Percentiles rank a stretch among this genome's conserved stretches.
Conservation (phyloP, 2,888 invertebrate genomes). For the Endotricha flammealis region DNA sequence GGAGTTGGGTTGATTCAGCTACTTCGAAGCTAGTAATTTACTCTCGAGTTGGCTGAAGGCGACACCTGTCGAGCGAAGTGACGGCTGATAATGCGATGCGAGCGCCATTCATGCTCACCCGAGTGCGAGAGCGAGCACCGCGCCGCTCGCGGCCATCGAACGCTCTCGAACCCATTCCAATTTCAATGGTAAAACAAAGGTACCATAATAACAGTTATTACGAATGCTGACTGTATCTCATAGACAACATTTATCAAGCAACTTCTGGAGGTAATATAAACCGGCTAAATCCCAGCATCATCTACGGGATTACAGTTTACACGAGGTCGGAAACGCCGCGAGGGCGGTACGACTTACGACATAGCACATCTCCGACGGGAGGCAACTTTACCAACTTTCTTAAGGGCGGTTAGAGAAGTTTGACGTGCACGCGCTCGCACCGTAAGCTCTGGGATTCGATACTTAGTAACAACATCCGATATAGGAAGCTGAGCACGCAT, state of each 20-base stretch:
- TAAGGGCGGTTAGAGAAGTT: slow-evolving; percentile 74
- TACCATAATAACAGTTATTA: slow-evolving; percentile 15
- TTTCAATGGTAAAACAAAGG: slow-evolving; percentile 9
- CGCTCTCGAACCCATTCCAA: not conserved
- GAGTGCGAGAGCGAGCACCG: slow-evolving; percentile 46
- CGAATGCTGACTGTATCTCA: slow-evolving; percentile 21
- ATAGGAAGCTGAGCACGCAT: slow-evolving; percentile 40
- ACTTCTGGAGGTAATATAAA: slow-evolving; percentile 65
- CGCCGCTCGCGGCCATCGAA: slow-evolving; percentile 6
- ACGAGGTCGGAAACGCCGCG: slow-evolving; percentile 53
- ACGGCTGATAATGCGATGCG: slow-evolving; percentile 74
- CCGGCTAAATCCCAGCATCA: slow-evolving; percentile 69
- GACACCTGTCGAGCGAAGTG: slow-evolving; percentile 75
- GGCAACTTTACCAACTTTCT: slow-evolving; percentile 72
- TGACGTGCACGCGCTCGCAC: slow-evolving; percentile 69
- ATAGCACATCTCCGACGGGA: slow-evolving; percentile 64
- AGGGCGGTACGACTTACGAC: slow-evolving; percentile 47
- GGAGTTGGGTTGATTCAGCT: slow-evolving; percentile 71
- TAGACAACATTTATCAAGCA: slow-evolving; percentile 52
- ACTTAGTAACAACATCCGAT: slow-evolving; percentile 64
- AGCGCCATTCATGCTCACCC: slow-evolving; percentile 64
- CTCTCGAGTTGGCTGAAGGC: slow-evolving; percentile 76
- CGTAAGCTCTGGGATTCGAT: slow-evolving; percentile 70
- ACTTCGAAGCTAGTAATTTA: slow-evolving; percentile 74
- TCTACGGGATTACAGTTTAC: slow-evolving; percentile 73